Evolutionary conservation across 2,888 invertebrate species (phyloP).

Genomic region (Pyrrhia umbra): DNA sequence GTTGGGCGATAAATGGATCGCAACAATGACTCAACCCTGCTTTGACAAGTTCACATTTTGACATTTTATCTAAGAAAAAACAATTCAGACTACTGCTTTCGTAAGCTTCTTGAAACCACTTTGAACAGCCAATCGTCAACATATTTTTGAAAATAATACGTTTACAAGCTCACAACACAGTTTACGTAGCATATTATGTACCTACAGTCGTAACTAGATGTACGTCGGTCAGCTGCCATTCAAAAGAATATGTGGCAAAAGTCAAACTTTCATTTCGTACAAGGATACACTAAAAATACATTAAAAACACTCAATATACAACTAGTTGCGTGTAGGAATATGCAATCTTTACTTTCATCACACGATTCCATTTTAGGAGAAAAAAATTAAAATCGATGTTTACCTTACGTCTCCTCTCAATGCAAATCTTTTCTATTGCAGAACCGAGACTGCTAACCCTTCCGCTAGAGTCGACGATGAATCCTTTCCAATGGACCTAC

Average conservation of each 20-base stretch:
- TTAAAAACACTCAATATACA: slow-evolving; percentile 83
- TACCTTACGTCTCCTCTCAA: slow-evolving; percentile 90
- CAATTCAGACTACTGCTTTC: slow-evolving; percentile 77
- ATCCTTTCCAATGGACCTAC: slow-evolving; percentile 86
- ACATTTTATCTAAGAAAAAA: slow-evolving; percentile 87
- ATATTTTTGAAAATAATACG: slow-evolving; percentile 72
- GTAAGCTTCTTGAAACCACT: slow-evolving; percentile 74
- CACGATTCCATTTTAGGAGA: slow-evolving; percentile 82
- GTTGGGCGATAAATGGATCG: slow-evolving; percentile 76
- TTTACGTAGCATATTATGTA: slow-evolving; percentile 82
- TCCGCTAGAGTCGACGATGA: slow-evolving; percentile 87
- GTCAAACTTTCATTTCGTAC: slow-evolving; percentile 90
- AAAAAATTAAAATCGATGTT: slow-evolving; percentile 90
- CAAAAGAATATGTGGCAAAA: slow-evolving; percentile 91
- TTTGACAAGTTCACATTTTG: slow-evolving; percentile 89
- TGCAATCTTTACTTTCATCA: slow-evolving; percentile 73
- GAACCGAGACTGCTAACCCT: slow-evolving; percentile 89
- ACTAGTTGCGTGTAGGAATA: slow-evolving; percentile 69
- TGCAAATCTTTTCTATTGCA: slow-evolving; percentile 90
- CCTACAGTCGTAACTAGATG: slow-evolving; percentile 85
- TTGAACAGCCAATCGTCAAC: slow-evolving; percentile 64
- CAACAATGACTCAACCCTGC: slow-evolving; percentile 89
- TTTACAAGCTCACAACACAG: slow-evolving; percentile 74
- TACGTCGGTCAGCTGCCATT: slow-evolving; percentile 90
- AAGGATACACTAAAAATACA: slow-evolving; percentile 90